Evolutionary conservation across 2,888 invertebrate genomes (phyloP).

Genomic region (Napeogenes inachia): DNA sequence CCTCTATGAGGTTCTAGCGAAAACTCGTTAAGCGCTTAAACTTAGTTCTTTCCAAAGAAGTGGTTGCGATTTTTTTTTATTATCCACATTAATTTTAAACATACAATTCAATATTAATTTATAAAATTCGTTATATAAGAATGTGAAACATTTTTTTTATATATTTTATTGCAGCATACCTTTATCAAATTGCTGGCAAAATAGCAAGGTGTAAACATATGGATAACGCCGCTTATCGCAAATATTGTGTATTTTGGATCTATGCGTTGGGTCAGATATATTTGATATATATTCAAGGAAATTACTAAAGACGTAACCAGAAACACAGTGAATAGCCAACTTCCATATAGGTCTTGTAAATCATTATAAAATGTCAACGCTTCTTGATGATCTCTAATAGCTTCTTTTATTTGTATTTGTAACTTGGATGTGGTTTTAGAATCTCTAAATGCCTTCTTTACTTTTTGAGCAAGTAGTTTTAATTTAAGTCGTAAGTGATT

Average conservation of each 20-base stretch:
- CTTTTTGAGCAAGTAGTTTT: slow-evolving; percentile 48
- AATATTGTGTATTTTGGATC: slow-evolving; percentile 53
- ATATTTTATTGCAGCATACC: slow-evolving; percentile 37
- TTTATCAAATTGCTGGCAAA: slow-evolving; percentile 49
- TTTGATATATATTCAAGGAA: slow-evolving; percentile 54
- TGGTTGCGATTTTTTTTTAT: too few relatives aligned
- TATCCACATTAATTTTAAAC: too few relatives aligned
- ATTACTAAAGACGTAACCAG: slow-evolving; percentile 48
- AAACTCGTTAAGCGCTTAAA: too few relatives aligned
- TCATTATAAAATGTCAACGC: slow-evolving; percentile 45
- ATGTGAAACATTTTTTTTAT: too few relatives aligned
- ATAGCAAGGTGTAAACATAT: slow-evolving; percentile 56
- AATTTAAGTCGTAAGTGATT: slow-evolving; percentile 55
- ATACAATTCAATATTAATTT: too few relatives aligned
- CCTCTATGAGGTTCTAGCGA: too few relatives aligned
- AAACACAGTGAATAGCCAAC: slow-evolving; percentile 55
- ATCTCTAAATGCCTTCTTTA: slow-evolving; percentile 43
- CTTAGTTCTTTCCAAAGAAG: too few relatives aligned
- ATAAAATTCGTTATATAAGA: too few relatives aligned
- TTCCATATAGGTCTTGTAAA: slow-evolving; percentile 51
- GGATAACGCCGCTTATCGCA: slow-evolving; percentile 44
- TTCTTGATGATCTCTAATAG: slow-evolving; percentile 52
- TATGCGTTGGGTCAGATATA: slow-evolving; percentile 43
- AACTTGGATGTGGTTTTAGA: slow-evolving; percentile 40
- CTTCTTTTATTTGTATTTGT: slow-evolving; percentile 39